phyloP scores from a whole-genome alignment of 2,888 invertebrate genomes.

The Pandemis heparana region DNA sequence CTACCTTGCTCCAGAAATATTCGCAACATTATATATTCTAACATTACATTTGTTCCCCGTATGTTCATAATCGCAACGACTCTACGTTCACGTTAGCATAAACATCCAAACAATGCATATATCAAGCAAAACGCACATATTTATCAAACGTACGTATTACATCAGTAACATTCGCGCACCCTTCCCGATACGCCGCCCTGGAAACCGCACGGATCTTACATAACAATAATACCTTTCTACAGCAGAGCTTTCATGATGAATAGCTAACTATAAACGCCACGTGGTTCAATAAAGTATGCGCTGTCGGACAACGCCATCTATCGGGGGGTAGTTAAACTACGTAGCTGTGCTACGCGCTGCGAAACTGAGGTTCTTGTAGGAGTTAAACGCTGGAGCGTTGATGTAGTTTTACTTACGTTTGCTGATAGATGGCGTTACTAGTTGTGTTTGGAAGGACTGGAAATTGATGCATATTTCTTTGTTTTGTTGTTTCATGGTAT shows the following conservation, averaged over 20 bases:
- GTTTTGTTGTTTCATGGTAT: conserved; percentile 2
- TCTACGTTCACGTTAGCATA: conserved; percentile 35
- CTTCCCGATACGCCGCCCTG: conserved; percentile 72
- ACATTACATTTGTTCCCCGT: conserved; percentile 13
- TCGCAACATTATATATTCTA: neutral
- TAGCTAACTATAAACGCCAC: conserved; percentile 65
- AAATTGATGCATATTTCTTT: conserved; percentile 17
- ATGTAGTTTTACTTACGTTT: conserved; percentile 12
- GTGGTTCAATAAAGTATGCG: conserved; percentile 78
- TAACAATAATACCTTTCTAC: conserved; percentile 81
- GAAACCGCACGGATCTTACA: conserved; percentile 83
- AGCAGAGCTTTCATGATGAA: conserved; percentile 70
- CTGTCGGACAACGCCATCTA: conserved; percentile 70
- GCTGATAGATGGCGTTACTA: conserved; percentile 66
- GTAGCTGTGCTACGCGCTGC: conserved; percentile 35
- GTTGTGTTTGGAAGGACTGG: conserved; percentile 45
- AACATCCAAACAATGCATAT: conserved; percentile 40
- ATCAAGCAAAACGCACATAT: conserved; percentile 40
- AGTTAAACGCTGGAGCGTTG: conserved; percentile 42
- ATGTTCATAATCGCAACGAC: conserved; percentile 10
- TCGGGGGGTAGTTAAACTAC: conserved; percentile 65
- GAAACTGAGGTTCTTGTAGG: conserved; percentile 47
- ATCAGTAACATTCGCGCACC: conserved; percentile 75
- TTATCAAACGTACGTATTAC: conserved; percentile 68
- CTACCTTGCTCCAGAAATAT: neutral